Conservation (phyloP, 2,113 vertebrate species). For the Pristiophorus japonicus region DNA sequence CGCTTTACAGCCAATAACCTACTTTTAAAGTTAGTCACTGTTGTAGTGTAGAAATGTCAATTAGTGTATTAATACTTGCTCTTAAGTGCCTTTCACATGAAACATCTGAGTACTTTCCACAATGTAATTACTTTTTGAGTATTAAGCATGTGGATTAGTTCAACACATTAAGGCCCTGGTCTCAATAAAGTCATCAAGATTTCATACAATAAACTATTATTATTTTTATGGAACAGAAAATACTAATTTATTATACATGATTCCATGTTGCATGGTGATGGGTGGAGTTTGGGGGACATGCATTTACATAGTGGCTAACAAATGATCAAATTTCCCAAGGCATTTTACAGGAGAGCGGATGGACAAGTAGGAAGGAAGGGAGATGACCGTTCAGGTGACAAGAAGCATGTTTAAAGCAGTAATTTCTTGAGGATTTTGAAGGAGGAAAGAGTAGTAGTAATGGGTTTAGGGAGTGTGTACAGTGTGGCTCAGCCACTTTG, state of each 20-base stretch:
- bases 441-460: background rate
- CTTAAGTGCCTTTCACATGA: background rate
- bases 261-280: background rate
- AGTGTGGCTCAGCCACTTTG: too few species aligned
- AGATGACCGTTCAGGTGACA: background rate
- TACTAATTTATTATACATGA: background rate
- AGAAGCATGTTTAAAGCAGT: background rate
- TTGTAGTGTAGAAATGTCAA: background rate
- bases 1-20: too few species aligned
- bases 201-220: background rate
- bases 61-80: background rate
- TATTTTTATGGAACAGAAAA: background rate
- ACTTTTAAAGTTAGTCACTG: background rate
- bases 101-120: background rate
- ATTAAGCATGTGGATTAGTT: background rate
- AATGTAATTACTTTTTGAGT: background rate
- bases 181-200: background rate
- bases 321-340: background rate
- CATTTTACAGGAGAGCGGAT: background rate
- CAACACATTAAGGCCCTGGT: background rate
- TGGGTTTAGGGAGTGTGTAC: background rate
- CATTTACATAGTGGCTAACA: background rate
- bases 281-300: background rate
- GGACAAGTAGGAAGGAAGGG: background rate
- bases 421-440: background rate